Evolutionary conservation across 2,113 vertebrate species (phyloP).

Genomic region (Stomatorhinus ivindoensis): DNA sequence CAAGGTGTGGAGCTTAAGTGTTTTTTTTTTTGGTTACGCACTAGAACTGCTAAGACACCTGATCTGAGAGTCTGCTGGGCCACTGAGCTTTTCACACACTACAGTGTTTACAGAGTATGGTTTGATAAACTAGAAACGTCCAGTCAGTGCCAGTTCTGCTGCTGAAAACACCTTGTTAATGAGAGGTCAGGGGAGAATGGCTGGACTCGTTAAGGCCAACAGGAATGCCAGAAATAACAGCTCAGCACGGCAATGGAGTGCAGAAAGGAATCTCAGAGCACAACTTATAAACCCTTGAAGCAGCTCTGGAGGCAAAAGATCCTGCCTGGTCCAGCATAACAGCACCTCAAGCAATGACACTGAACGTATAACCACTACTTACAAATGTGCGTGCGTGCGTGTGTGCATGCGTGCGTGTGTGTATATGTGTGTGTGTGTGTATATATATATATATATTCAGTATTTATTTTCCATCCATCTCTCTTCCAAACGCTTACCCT

Average conservation of each 20-base stretch:
- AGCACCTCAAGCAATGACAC: background rate
- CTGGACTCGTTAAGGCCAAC: background rate
- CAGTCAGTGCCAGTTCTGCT: background rate
- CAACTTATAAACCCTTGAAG: background rate
- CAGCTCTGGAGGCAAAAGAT: background rate
- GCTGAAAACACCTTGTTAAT: background rate
- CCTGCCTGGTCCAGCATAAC: background rate
- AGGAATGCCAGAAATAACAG: background rate
- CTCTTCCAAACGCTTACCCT: background rate
- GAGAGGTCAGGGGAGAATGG: background rate
- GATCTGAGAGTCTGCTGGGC: background rate
- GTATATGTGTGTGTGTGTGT: too few relatives aligned
- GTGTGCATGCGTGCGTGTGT: too few relatives aligned
- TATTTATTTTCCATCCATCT: background rate
- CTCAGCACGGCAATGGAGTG: background rate
- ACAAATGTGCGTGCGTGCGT: too few relatives aligned
- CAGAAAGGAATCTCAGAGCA: background rate
- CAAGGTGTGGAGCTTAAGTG: background rate
- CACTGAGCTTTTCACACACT: background rate
- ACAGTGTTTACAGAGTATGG: background rate
- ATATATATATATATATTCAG: background rate
- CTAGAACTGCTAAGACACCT: background rate
- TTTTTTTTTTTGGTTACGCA: background rate
- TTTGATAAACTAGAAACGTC: background rate
- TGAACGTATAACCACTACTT: background rate